Evolutionary conservation across 2,797 vertebrate genomes (phyloP).

Genomic region (Gallinago solitaria): DNA sequence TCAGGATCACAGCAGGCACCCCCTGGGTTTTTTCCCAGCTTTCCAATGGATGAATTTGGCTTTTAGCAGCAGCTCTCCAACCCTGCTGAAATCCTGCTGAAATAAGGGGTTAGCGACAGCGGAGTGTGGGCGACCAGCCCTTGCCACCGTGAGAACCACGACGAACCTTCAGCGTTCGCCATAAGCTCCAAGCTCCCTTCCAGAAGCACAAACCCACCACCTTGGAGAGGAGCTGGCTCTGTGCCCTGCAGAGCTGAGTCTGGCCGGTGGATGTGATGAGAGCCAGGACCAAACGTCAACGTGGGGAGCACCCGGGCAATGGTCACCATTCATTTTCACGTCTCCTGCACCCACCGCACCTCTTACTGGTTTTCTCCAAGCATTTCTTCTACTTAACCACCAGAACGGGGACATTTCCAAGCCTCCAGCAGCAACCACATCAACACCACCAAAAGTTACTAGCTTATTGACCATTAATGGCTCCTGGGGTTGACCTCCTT

Average conservation of each 20-base stretch:
- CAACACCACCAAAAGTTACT: background rate
- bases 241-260: background rate
- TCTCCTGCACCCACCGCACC: background rate
- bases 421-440: background rate
- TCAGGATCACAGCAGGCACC: constrained; percentile 50
- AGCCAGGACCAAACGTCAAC: background rate
- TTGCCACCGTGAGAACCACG: background rate
- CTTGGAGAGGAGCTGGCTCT: background rate
- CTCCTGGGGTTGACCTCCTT: background rate
- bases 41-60: background rate
- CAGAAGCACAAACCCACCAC: constrained; percentile 22
- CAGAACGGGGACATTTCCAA: background rate
- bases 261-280: background rate
- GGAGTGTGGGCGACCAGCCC: background rate
- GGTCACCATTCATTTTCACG: background rate
- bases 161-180: background rate
- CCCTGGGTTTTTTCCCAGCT: constrained; percentile 3
- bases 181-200: constrained; percentile 9
- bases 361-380: background rate
- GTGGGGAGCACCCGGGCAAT: background rate
- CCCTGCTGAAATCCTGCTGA: too few species aligned
- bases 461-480: background rate
- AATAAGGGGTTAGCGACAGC: background rate
- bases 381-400: background rate
- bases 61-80: background rate